Evolutionary conservation across 1,140 invertebrate genomes (phyloP).

Genomic region (Drosophila santomea): DNA sequence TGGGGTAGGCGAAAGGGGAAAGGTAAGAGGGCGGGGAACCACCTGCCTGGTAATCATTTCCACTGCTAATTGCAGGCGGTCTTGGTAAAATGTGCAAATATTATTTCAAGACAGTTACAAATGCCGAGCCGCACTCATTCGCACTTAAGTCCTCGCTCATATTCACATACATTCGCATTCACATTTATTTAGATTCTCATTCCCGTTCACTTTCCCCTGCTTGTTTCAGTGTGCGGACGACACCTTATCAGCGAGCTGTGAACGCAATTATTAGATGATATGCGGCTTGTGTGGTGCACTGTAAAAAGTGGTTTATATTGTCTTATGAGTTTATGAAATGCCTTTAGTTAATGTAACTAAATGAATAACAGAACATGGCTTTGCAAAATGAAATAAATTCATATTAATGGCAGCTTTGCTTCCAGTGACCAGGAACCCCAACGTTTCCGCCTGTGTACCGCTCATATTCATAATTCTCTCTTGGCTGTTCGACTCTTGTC

Average conservation of each 20-base stretch:
- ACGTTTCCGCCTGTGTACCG: constrained; percentile 18
- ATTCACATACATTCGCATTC: constrained; percentile 33
- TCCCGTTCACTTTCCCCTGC: constrained; percentile 66
- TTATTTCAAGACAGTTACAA: constrained; percentile 61
- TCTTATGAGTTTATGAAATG: not conserved
- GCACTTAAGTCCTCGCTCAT: constrained; percentile 36
- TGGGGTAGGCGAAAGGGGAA: constrained; percentile 3
- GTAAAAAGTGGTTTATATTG: not conserved
- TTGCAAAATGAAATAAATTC: too few relatives aligned
- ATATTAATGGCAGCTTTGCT: too few relatives aligned
- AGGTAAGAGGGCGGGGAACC: constrained; percentile 10
- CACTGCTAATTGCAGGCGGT: constrained; percentile 53
- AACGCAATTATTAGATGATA: constrained; percentile 65
- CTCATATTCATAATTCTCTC: constrained; percentile 49
- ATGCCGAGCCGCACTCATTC: constrained; percentile 29
- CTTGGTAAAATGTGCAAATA: constrained; percentile 62
- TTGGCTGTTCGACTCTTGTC: constrained; percentile 30
- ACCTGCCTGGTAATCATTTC: constrained; percentile 53
- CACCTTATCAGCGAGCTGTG: constrained; percentile 56
- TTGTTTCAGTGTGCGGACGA: constrained; percentile 39
- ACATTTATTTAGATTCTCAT: constrained; percentile 32
- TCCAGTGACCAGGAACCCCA: too few relatives aligned
- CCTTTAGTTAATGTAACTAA: not conserved
- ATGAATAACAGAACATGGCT: not conserved
- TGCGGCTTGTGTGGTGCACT: constrained; percentile 25